phyloP scores from a whole-genome alignment of 2,888 invertebrate species.

The Dolichomitus sp. region DNA sequence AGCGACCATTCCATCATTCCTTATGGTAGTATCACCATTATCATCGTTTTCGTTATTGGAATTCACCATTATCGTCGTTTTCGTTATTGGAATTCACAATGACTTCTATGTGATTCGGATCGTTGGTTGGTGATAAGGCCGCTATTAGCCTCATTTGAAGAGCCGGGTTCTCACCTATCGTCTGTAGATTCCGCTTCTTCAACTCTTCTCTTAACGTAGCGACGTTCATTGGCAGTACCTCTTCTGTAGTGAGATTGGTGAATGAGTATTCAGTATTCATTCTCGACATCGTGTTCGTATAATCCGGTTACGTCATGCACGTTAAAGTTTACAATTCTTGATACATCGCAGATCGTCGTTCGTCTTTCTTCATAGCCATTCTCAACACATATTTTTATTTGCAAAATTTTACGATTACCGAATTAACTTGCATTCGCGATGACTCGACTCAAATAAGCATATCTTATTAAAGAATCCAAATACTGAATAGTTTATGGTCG shows the following conservation, averaged over 20 bases:
- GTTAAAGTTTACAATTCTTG: not conserved
- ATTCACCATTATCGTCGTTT: not conserved
- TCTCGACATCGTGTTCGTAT: too few relatives aligned
- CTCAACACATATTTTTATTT: not conserved
- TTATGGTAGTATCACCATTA: not conserved
- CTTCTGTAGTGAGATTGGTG: not conserved
- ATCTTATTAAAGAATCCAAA: not conserved
- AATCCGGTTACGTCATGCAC: not conserved
- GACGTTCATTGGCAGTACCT: not conserved
- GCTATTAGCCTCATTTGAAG: not conserved
- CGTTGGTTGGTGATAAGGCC: not conserved
- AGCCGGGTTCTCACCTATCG: not conserved
- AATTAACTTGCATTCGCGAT: not conserved
- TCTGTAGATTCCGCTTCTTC: not conserved
- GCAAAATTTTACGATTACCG: not conserved
- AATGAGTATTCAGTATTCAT: too few relatives aligned
- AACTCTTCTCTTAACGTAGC: not conserved
- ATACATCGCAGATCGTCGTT: not conserved
- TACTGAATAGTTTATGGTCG: not conserved
- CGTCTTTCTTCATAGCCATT: too few relatives aligned
- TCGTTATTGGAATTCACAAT: not conserved
- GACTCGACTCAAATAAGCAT: not conserved
- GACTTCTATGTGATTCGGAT: not conserved
- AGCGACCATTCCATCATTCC: not conserved
- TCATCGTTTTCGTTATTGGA: not conserved